Base-by-base conservation (phyloP, 2,113 vertebrate genomes). In the Mesocricetus auratus region DNA sequence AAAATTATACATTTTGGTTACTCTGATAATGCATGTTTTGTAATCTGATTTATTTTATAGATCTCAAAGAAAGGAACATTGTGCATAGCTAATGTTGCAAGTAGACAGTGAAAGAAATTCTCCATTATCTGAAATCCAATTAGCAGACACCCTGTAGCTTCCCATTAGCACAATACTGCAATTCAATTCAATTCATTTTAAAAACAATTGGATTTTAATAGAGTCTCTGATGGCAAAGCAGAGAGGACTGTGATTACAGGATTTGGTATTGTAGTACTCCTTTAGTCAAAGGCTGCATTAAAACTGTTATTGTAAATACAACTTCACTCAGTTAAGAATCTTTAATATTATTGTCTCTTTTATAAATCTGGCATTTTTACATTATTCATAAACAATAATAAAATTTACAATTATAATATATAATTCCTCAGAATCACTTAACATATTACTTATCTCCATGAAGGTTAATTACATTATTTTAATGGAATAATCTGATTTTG, bases 191-290 rank as follows among this genome's bases (percentile, higher is more conserved):
- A 86, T 86, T 94, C 0, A 89, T 77, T 96, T 95, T 68, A 21
- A 86, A 91, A 87, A 88, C 33, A 95, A 94, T 21, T 90, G 64
- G 19, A 96, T 83, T 93, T 94, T 56, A 85, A 62, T 92, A 64
- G 50, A 97, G 60, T 82, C 22, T 92, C 74, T 69, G 39, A 79
- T 39, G 79, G 45, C 16, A 77, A 73, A 89, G 17, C 12, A 3
- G 11, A 42, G 53, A 47, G 15, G 8, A 79, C 5, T 33, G 21
- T 36, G 66, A 13, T 62, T 91, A 69, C 73, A 79, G 83, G 15
- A 24, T 13, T 8, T 21, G 83, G 1, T n/a, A 24, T 58, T 78
- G 4, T 58, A 74, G 10, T 45, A 66, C 10, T 74, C 11, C 7
- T 45, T n/a, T 26, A 64, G 33, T 74, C 77, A 93, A 60, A 94